A percentile compares a stretch with the other conserved stretches of the same genome.
Evolutionary conservation across 2,113 vertebrate species (phyloP).

Genomic region (Semnornis frantzii): DNA sequence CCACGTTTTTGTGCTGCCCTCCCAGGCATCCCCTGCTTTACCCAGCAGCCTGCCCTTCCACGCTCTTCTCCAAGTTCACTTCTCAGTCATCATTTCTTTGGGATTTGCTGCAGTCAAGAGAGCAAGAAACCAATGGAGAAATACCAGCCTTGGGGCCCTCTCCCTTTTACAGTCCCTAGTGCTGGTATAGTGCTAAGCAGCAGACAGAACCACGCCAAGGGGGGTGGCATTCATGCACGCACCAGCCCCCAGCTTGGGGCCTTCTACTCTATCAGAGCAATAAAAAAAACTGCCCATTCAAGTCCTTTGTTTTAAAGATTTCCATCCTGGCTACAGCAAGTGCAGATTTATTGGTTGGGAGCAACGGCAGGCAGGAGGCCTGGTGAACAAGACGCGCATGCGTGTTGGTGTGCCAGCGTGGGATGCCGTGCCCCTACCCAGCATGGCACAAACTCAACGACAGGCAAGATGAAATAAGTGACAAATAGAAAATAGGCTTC

Average conservation of each 20-base stretch:
- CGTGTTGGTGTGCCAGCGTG: neutral
- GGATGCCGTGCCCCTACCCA: neutral
- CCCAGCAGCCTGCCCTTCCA: neutral
- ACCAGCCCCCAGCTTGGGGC: conserved; percentile 30
- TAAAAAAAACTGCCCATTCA: conserved; percentile 55
- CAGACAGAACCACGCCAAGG: conserved; percentile 8
- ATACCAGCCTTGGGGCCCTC: conserved; percentile 16
- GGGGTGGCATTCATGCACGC: conserved; percentile 26
- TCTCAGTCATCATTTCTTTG: neutral
- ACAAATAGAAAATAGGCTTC: neutral
- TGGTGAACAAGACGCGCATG: conserved; percentile 11
- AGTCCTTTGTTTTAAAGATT: conserved; percentile 63
- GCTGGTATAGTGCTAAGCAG: neutral
- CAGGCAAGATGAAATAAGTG: neutral
- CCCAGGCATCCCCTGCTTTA: neutral
- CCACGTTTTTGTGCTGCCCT: conserved; percentile 38
- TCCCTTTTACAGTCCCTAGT: neutral
- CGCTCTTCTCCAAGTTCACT: neutral
- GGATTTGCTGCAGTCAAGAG: neutral
- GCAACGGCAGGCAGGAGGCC: conserved; percentile 31
- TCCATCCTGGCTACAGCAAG: conserved; percentile 56
- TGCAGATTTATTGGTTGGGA: conserved; percentile 54
- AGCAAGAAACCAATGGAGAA: neutral
- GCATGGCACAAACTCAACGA: neutral
- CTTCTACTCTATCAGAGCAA: conserved; percentile 41